Evolutionary conservation across 2,797 vertebrate species (phyloP), one percentile per base, ranked within the genome.

Genomic region (Triplophysa yarkandensis): DNA sequence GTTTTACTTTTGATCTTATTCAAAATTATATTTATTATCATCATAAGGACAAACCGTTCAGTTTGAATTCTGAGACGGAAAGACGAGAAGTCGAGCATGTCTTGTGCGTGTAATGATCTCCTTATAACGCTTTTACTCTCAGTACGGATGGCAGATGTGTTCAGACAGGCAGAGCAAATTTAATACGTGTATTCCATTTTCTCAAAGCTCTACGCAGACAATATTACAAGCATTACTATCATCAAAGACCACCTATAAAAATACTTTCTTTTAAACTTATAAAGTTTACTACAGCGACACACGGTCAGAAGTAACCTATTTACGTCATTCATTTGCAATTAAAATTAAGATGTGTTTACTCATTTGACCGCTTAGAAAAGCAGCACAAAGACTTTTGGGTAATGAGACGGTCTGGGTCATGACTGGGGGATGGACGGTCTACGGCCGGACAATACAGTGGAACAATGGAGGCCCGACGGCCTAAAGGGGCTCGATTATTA

Each of bases 331-430:
- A 21, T 68, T 52, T 61, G 46, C 54, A 13, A 61, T 34, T 23
- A 17, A 75, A 75, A 75, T 75, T 13, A 61, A 75, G 44, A 62
- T n/a, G 32, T 75, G 17, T 52, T 50, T 50, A 23, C 73, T 41
- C 43, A 75, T 61, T 68, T 62, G 64, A 13, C 73, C n/a, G 41
- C 21, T 68, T 62, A 46, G 25, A 50, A 61, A 60, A 41, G 50
- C 25, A 39, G 21, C 27, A 57, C 32, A 68, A 61, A 68, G 27
- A 57, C 64, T 61, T n/a, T 60, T 41, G 54, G 54, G 36, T 75
- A 68, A 75, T 68, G 64, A 52, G 64, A 67, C 63, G 39, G 73
- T 75, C 73, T 75, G 54, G 73, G 73, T 75, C 73, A 61, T 13
- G 44, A 61, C 64, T 28, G 64, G 64, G 73, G 64, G 73, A 75